A percentile compares a stretch with the other conserved stretches of the same genome.
Conservation (phyloP, 2,113 vertebrate genomes). For the Todiramphus saurophagus region DNA sequence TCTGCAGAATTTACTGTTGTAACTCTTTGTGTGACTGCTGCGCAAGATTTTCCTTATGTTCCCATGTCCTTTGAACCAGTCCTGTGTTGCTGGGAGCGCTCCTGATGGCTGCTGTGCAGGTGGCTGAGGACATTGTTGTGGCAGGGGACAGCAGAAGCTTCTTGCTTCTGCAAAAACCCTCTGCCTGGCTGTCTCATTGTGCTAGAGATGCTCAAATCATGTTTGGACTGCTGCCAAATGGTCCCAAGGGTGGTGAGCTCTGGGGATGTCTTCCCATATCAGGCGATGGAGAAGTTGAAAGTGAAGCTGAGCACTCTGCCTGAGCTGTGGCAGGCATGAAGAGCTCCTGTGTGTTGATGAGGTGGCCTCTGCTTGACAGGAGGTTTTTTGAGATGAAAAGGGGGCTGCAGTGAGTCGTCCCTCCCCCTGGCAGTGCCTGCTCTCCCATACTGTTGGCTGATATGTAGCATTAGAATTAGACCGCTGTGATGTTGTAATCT, state of each 20-base stretch:
- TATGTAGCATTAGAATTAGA: not conserved
- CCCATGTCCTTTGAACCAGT: not conserved
- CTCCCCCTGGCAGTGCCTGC: not conserved
- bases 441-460: not conserved
- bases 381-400: not conserved
- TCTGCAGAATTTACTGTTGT: not conserved
- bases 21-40: not conserved
- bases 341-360: accelerated
- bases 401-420: not conserved
- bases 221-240: not conserved
- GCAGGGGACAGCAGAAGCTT: not conserved
- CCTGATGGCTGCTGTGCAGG: not conserved
- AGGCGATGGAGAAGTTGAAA: not conserved
- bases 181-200: accelerated
- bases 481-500: accelerated
- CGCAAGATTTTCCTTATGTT: conserved; percentile 26
- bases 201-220: accelerated
- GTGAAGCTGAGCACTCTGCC: not conserved
- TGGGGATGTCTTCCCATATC: not conserved
- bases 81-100: not conserved
- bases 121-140: accelerated
- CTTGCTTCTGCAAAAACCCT: not conserved
- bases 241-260: not conserved
- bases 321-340: not conserved
- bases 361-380: not conserved